Base-by-base conservation (phyloP, 2,888 invertebrate genomes). In the Ormyrus thymus region DNA sequence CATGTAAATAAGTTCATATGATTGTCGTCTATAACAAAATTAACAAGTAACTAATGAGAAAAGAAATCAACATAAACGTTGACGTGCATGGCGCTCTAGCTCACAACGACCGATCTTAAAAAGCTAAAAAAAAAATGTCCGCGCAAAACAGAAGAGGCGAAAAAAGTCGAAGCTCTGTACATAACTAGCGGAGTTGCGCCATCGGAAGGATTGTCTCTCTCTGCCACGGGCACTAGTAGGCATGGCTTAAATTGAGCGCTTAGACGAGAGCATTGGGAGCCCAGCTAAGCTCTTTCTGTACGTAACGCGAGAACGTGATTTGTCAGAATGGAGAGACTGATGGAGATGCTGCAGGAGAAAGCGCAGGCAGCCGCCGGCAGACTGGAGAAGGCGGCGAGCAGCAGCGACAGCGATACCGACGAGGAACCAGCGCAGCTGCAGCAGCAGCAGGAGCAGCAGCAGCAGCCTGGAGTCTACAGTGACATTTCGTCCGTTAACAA, bases 311-410 rank as follows among this genome's bases (percentile, higher is more conserved):
- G 86, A 29, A 84, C 88, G 84, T 88, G 84, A 87, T 89, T 89
- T 89, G 83, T 86, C 86, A 90, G 90, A 88, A 85, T 89, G 85
- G 90, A 89, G 86, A 87, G 86, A 83, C 88, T 87, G 87, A 86
- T 87, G 85, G 87, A 84, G 82, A 86, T 86, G 80, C 86, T 87
- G 79, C 87, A 84, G 82, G 86, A 87, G 83, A 87, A 86, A 85
- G 83, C 84, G 84, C 45, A 55, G 11, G 48, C 72, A n/a, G 53
- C 15, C 15, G 85, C 83, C 79, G 82, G 81, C 4, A 29, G 29
- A 29, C 29, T 29, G 29, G 29, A 29, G 29, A 29, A 29, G 29
- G 29, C 29, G 29, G 29, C 29, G 29, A 29, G 29, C 29, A 76
- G 82, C 68, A 80, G 71, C 65, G 71, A 71, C 56, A 29, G 45